Evolutionary conservation across 2,113 vertebrate genomes (phyloP).

Genomic region (Cyphomyrus plagiostoma): DNA sequence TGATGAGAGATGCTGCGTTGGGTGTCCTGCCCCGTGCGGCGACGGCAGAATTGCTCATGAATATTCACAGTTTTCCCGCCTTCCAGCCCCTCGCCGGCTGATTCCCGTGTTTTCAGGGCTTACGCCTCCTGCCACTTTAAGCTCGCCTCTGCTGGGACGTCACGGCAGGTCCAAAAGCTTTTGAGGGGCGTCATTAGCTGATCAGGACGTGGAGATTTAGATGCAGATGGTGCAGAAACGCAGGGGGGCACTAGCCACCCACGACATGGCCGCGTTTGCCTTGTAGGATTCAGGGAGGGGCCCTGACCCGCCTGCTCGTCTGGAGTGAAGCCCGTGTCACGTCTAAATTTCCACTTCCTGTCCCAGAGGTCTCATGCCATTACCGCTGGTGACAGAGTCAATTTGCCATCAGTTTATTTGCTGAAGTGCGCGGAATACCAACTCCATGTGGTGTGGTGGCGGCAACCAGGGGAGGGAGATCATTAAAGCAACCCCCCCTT

Average conservation of each 20-base stretch:
- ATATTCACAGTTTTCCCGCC: background rate
- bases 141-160: background rate
- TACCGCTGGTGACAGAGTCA: background rate
- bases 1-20: too few species aligned
- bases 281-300: background rate
- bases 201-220: background rate
- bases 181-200: background rate
- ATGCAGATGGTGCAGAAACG: background rate
- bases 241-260: background rate
- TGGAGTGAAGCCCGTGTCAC: background rate
- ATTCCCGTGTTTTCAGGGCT: background rate
- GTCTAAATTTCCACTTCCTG: conserved; percentile 5
- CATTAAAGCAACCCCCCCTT: background rate
- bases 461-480: background rate
- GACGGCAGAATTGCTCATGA: background rate
- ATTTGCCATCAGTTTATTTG: background rate
- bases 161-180: background rate
- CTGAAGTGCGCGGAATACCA: conserved; percentile 7
- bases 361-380: conserved; percentile 3
- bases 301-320: background rate
- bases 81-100: background rate
- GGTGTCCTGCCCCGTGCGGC: background rate
- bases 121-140: background rate
- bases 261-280: background rate
- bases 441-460: background rate